These are phyloP conservation scores for Acrobasis consociella DNA, from an alignment of 2,888 invertebrate genomes.

Conservation along the genomic window DNA sequence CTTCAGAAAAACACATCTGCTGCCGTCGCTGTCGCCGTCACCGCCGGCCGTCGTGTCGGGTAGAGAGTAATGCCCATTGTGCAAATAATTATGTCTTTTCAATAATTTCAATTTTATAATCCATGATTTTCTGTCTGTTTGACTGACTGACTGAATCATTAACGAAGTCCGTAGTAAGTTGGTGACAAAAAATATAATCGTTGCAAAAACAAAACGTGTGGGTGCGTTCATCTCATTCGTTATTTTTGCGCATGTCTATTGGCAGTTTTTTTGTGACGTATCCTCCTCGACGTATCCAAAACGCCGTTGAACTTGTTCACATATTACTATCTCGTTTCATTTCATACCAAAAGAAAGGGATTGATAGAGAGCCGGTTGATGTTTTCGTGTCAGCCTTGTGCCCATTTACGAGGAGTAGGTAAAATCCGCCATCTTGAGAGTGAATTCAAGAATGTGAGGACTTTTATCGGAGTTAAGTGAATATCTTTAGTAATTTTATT, in stretches of 20 bases:
- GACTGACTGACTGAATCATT: too few relatives aligned
- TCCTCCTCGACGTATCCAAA: constrained; percentile 55
- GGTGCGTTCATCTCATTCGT: constrained; percentile 52
- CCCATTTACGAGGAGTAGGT: constrained; percentile 82
- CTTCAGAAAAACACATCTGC: too few relatives aligned
- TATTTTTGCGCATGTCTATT: constrained; percentile 73
- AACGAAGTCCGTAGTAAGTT: too few relatives aligned
- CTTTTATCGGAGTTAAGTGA: constrained; percentile 75
- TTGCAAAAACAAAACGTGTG: constrained; percentile 42
- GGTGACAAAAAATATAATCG: too few relatives aligned
- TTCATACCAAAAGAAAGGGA: constrained; percentile 67
- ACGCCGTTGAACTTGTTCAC: constrained; percentile 66
- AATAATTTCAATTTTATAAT: too few relatives aligned
- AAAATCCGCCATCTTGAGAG: constrained; percentile 86
- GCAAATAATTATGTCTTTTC: too few relatives aligned
- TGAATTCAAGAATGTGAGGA: constrained; percentile 84
- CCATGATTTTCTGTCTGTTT: too few relatives aligned
- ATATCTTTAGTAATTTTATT: constrained; percentile 73
- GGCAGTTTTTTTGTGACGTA: constrained; percentile 72
- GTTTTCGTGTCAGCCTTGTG: constrained; percentile 84
- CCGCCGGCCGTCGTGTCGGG: too few relatives aligned
- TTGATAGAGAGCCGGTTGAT: constrained; percentile 79
- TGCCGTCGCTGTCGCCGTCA: too few relatives aligned
- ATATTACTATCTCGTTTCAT: constrained; percentile 70
- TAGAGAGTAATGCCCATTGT: too few relatives aligned